Evolutionary conservation across 2,797 vertebrate genomes (phyloP), one percentile per base, ranked within the genome.

Genomic region (Mormyrops attenuatus): DNA sequence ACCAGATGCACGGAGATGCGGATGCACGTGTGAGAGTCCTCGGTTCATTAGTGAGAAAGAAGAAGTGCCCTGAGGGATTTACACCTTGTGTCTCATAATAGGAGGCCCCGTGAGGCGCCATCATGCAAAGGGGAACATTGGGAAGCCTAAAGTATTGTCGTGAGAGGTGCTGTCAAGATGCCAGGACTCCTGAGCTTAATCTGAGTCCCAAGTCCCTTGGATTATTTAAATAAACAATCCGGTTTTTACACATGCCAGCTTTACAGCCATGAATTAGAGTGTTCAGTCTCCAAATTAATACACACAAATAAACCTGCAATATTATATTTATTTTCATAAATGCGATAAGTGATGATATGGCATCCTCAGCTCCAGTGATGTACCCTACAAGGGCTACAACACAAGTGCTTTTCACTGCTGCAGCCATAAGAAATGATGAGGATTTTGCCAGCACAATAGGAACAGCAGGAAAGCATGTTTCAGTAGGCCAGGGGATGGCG

Each of bases 1-100:
- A 95, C 93, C 94, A 94, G 94, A 95, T 95, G 95, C 91, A 92
- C 92, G 92, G 92, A 92, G 89, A 91, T 85, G 92, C 90, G 52
- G 34, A 84, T 4, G 11, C 53, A 34, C 8, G 88, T 88, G 88
- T 17, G 8, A 57, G 34, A 20, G 2, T 53, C 6, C 50, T 55
- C 7, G 55, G n/a, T 89, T 57, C 69, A 89, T 60, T 55, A 82
- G 26, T 26, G 50, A 9, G 15, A 5, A 69, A 55, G 8, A 34
- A 3, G 34, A 89, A 3, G 38, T 17, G 1, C 7, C 2, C 8
- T 52, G 9, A 17, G 34, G 52, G 88, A 0, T 30, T 80, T 69
- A 77, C 73, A 80, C 26, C 57, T 11, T 60, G 3, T 8, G 8
- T 34, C 34, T 57, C 20, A 7, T 82, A 49, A 47, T n/a, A 63